A percentile compares a stretch with the other conserved stretches of the same genome.
Conservation (phyloP, 2,113 vertebrate species). For the Ardeotis arabs region DNA sequence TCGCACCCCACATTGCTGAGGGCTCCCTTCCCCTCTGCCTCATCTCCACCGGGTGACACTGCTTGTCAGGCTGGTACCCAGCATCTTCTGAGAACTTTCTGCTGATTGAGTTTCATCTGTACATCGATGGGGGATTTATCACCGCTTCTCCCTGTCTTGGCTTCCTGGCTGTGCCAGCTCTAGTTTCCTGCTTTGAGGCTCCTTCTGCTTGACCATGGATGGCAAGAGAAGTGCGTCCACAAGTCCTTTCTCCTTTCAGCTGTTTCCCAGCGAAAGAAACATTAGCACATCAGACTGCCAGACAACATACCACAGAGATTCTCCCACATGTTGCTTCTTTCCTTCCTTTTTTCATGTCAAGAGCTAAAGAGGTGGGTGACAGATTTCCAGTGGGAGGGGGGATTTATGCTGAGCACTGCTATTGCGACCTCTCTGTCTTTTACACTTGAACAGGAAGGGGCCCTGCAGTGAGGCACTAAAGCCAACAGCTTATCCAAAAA, state of each 20-base stretch:
- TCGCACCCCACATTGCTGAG: rapidly evolving
- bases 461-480: neutral
- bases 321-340: constrained; percentile 1
- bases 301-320: neutral
- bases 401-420: neutral
- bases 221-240: neutral
- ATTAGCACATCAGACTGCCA: neutral
- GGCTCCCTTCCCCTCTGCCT: neutral
- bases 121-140: neutral
- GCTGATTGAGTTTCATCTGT: neutral
- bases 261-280: neutral
- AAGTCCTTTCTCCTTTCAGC: neutral
- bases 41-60: neutral
- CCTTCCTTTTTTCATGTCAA: constrained; percentile 1
- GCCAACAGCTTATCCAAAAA: constrained; percentile 18
- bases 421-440: neutral
- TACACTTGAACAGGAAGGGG: neutral
- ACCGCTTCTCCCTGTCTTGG: neutral
- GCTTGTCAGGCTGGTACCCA: neutral
- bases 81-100: neutral
- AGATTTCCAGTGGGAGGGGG: neutral
- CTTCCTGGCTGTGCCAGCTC: neutral
- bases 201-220: neutral
- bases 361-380: neutral
- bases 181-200: neutral